Base-by-base conservation (phyloP, 2,113 vertebrate genomes). In the Mormyrus lacerda region DNA sequence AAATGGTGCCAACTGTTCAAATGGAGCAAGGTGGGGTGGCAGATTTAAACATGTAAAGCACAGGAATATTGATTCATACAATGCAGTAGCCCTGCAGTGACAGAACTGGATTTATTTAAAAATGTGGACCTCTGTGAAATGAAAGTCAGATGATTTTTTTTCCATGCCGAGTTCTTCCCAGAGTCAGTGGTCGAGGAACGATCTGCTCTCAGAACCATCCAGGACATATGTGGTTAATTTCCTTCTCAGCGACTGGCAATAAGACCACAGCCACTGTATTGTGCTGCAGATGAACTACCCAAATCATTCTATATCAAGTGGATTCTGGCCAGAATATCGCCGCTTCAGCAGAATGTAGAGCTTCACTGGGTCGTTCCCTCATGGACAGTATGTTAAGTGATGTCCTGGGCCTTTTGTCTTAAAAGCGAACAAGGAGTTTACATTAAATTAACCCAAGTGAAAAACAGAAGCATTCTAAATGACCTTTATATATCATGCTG, bases 401-500 rank as follows among this genome's bases (percentile, higher is more conserved):
- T 92, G 90, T 94, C 92, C 92, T 91, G 88, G 93, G 93, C 93
- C 61, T 93, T 90, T 92, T 90, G 69, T 61, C 85, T 87, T 90
- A 91, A 90, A 93, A 94, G 79, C 21, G 47, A 65, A 76, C 89
- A 87, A 93, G 93, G 91, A 69, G 47, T 69, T 88, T 93, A 93
- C 93, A 92, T 92, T 90, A 91, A 94, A 95, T 94, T 93, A 94
- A 95, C 91, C 93, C 93, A 92, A 90, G 92, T 95, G 95, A 94
- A 95, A 96, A 94, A 93, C 45, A 93, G 91, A 91, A 91, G 91
- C 92, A 92, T 96, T 95, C 94, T 94, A 95, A 95, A 88, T 89
- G 91, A 91, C 95, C 95, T 84, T n/a, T 82, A 94, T 95, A 95
- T 96, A 95, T 93, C 93, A 95, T 92, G 94, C 93, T 95, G 95